Conservation (phyloP, 2,797 vertebrate genomes). For the Tokudaia tokunoshimensis region DNA sequence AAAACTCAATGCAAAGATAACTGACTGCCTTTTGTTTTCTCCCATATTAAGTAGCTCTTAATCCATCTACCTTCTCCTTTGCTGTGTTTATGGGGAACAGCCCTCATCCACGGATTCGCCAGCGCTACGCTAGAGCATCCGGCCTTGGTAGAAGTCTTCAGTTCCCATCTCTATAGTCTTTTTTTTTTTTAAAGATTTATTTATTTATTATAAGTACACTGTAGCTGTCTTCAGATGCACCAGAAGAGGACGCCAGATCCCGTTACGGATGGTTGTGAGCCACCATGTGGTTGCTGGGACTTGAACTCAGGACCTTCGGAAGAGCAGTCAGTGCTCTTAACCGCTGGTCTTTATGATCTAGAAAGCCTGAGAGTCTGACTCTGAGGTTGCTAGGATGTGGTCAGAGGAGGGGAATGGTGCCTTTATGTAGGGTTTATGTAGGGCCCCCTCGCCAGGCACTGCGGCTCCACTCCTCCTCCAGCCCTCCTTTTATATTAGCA, state of each 20-base stretch:
- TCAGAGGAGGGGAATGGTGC: not conserved
- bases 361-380: not conserved
- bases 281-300: too few relatives aligned
- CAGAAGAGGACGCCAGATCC: too few relatives aligned
- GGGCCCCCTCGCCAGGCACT: not conserved
- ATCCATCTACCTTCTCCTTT: not conserved
- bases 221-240: too few relatives aligned
- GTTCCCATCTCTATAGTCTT: not conserved
- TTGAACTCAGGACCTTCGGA: too few relatives aligned
- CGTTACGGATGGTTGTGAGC: too few relatives aligned
- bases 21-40: not conserved
- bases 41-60: not conserved
- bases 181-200: too few relatives aligned
- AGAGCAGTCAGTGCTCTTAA: too few relatives aligned
- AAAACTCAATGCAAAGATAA: not conserved
- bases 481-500: not conserved
- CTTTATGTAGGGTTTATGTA: not conserved
- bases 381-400: not conserved
- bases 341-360: not conserved
- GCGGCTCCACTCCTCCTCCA: not conserved
- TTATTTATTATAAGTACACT: too few relatives aligned
- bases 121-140: not conserved
- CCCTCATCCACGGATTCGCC: not conserved
- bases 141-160: not conserved
- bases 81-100: not conserved